Conservation (phyloP, 2,797 vertebrate species). For the Myotis daubentonii region DNA sequence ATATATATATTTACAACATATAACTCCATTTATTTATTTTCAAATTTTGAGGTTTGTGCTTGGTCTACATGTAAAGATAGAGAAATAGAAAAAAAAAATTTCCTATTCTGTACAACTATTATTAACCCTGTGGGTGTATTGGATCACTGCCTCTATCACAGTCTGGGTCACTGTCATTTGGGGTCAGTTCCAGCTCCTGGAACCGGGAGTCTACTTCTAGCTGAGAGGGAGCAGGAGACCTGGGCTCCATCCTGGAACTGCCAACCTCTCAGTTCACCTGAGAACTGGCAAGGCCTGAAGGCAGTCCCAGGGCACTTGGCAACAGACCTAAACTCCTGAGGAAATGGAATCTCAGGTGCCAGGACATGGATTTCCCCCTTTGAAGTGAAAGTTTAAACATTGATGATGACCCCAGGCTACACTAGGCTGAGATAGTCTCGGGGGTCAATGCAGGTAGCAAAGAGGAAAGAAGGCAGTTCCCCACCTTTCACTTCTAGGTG, state of each 20-base stretch:
- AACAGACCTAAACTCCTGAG: background rate
- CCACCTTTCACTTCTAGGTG: background rate
- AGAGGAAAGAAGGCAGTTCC: background rate
- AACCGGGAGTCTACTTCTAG: background rate
- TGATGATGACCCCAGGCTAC: background rate
- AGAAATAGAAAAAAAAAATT: constrained; percentile 5
- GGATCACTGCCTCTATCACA: background rate
- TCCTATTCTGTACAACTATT: background rate
- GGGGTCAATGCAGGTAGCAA: background rate
- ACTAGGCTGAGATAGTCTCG: background rate
- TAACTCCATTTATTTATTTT: constrained; percentile 41
- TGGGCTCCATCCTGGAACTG: background rate
- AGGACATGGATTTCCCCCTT: background rate
- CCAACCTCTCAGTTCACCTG: background rate
- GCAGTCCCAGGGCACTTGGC: background rate
- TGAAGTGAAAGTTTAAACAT: background rate
- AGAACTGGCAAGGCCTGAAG: background rate
- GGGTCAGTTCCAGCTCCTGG: background rate
- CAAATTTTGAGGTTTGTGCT: background rate
- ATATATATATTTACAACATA: background rate
- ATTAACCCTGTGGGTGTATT: background rate
- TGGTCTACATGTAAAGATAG: background rate
- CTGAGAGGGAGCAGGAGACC: background rate
- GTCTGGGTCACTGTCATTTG: background rate
- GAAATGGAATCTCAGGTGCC: background rate